These are phyloP conservation scores for Leucania comma DNA, from an alignment of 2,888 invertebrate species.

Conservation along the genomic window DNA sequence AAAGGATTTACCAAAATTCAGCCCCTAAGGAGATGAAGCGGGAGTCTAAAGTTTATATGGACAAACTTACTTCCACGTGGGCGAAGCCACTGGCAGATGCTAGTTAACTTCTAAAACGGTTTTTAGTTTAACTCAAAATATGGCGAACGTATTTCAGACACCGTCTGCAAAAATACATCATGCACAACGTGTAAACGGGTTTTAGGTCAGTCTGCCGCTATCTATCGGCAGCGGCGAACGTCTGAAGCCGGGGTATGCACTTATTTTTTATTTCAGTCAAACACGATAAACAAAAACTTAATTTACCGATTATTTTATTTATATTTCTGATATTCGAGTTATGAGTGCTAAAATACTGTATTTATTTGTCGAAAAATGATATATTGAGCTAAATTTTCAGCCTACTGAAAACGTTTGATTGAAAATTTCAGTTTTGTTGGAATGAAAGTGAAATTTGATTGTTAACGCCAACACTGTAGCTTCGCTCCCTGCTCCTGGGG, in stretches of 20 bases:
- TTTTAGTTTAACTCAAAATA: neutral
- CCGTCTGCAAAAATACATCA: neutral
- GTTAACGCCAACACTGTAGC: no score
- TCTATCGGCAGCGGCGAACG: slow-evolving; percentile 36
- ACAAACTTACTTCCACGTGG: no score
- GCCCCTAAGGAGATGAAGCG: no score
- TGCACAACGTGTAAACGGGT: neutral
- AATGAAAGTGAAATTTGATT: neutral
- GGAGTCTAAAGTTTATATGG: no score
- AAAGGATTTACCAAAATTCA: no score
- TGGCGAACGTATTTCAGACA: neutral
- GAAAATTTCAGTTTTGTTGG: slow-evolving; percentile 1
- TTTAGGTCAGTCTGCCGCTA: slow-evolving; percentile 35
- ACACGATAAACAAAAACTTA: slow-evolving; percentile 25
- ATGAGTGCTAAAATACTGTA: neutral
- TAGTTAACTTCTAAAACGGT: neutral
- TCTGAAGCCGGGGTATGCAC: slow-evolving; percentile 10
- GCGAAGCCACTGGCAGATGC: no score
- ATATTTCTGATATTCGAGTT: neutral
- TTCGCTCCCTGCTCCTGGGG: no score
- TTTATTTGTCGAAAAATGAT: neutral
- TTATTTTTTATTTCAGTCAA: neutral
- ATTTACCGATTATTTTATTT: neutral
- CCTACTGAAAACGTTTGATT: neutral
- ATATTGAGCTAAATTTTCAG: neutral